Conservation (phyloP, 2,797 vertebrate genomes). For the Lutjanus campechanus region DNA sequence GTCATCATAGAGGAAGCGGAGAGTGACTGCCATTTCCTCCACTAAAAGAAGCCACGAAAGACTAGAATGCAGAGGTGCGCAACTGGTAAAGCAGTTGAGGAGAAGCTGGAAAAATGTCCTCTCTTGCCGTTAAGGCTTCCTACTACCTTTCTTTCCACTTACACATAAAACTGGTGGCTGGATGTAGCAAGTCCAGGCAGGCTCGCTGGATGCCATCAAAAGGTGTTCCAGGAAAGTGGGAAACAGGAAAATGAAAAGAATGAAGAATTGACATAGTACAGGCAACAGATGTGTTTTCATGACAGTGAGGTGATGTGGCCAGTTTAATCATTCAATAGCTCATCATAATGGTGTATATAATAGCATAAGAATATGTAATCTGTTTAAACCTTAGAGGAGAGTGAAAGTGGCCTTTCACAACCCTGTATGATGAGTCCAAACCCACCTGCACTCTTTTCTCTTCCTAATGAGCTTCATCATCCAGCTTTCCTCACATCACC, state of each 20-base stretch:
- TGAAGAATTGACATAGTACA: background rate
- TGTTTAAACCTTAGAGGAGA: background rate
- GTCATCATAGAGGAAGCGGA: conserved; percentile 5
- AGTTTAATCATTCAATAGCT: background rate
- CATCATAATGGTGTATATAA: conserved; percentile 17
- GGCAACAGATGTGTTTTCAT: background rate
- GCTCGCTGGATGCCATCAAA: background rate
- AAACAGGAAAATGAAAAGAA: background rate
- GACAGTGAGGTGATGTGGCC: background rate
- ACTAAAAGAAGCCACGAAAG: conserved; percentile 6
- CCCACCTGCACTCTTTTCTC: conserved; percentile 23
- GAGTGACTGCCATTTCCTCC: background rate
- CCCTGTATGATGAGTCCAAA: conserved; percentile 6
- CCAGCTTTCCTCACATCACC: conserved; percentile 25
- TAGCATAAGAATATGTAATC: background rate
- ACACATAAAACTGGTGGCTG: conserved; percentile 10
- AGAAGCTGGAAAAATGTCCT: conserved; percentile 1
- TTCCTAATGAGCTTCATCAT: conserved; percentile 33
- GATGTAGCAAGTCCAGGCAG: conserved; percentile 25
- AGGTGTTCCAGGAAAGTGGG: conserved; percentile 20
- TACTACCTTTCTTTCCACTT: conserved; percentile 29
- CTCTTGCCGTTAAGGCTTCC: background rate
- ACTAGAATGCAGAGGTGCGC: conserved; percentile 7
- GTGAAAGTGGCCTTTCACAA: conserved; percentile 13
- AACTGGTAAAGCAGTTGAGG: background rate